phyloP scores from a whole-genome alignment of 1,140 invertebrate genomes.

The Drosophila triauraria region DNA sequence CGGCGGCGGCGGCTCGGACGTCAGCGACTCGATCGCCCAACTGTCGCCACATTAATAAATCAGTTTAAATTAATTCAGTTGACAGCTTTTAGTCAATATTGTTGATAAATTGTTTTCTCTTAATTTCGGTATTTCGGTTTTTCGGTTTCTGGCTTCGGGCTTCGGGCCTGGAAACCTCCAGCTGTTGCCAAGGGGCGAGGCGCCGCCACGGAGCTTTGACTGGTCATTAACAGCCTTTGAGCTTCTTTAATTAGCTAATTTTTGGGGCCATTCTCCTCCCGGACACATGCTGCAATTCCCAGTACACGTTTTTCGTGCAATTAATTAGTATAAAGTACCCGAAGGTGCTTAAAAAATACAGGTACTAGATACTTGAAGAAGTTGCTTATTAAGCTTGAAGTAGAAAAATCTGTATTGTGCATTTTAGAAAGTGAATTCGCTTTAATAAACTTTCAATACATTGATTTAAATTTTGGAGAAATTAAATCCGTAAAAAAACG shows the following conservation, averaged over 20 bases:
- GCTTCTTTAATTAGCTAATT: slow-evolving; percentile 25
- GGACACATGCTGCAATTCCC: background rate
- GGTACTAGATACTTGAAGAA: background rate
- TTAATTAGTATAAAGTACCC: background rate
- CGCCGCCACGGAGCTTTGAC: background rate
- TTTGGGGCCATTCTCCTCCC: slow-evolving; percentile 4
- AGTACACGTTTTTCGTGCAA: background rate
- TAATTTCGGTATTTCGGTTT: slow-evolving; percentile 26
- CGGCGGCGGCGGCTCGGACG: slow-evolving; percentile 17
- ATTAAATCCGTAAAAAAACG: background rate
- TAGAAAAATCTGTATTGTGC: background rate
- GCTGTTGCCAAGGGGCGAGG: slow-evolving; percentile 36
- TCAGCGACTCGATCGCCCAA: slow-evolving; percentile 50
- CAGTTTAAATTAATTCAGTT: slow-evolving; percentile 66
- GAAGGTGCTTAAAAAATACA: background rate
- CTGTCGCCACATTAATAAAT: slow-evolving; percentile 74
- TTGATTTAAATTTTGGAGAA: background rate
- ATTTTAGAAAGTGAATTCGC: background rate
- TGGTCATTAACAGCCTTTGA: slow-evolving; percentile 35
- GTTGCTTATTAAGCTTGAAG: background rate
- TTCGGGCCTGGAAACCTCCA: slow-evolving; percentile 17
- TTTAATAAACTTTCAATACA: background rate
- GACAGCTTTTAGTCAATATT: slow-evolving; percentile 52
- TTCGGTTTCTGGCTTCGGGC: background rate
- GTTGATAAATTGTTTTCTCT: slow-evolving; percentile 45